A percentile compares a stretch with the other conserved stretches of the same genome.
Evolutionary conservation across 2,797 vertebrate species (phyloP).

Genomic region (Antennarius maculatus): DNA sequence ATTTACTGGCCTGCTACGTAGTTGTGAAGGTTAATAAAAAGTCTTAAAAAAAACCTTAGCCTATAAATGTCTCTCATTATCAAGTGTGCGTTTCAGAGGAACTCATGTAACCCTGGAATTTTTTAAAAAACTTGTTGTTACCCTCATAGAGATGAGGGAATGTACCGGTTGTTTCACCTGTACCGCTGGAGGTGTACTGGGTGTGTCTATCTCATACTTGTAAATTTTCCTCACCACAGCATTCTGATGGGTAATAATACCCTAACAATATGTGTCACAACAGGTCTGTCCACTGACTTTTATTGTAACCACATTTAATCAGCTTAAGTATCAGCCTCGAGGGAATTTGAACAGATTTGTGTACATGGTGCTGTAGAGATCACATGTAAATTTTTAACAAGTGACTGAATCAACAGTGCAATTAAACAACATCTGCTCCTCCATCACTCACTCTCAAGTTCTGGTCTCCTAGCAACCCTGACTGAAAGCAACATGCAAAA

Average conservation of each 20-base stretch:
- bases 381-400: slow-evolving; percentile 13
- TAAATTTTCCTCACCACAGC: neutral
- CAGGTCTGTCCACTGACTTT: neutral
- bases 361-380: neutral
- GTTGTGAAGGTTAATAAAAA: too few relatives aligned
- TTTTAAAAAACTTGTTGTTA: neutral
- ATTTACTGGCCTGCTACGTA: too few relatives aligned
- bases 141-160: slow-evolving; percentile 16
- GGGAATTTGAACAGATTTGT: slow-evolving; percentile 4
- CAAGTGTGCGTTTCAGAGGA: neutral
- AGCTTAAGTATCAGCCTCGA: neutral
- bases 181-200: slow-evolving; percentile 1
- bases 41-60: neutral
- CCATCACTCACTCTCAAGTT: slow-evolving; percentile 53
- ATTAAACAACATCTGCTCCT: slow-evolving; percentile 50
- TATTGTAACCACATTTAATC: neutral
- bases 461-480: slow-evolving; percentile 74
- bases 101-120: neutral
- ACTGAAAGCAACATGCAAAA: slow-evolving; percentile 51
- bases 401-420: slow-evolving; percentile 24
- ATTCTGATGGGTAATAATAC: neutral
- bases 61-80: neutral
- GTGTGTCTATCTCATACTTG: neutral
- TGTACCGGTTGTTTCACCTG: slow-evolving; percentile 10
- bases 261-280: neutral